Base-by-base conservation (phyloP, 2,797 vertebrate genomes). In the Leptodactylus fallax region DNA sequence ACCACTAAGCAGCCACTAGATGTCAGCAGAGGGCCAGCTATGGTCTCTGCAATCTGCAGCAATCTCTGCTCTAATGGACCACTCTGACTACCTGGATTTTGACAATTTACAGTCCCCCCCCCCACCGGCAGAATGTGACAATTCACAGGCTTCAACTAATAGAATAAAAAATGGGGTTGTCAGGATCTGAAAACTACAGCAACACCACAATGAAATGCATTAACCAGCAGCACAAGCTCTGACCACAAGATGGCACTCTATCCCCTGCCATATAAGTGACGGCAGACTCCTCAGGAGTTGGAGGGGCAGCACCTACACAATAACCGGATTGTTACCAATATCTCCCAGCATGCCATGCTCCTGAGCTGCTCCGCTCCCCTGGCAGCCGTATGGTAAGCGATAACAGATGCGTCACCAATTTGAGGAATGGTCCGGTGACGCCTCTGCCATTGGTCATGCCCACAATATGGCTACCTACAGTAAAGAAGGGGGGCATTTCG, bases 261-360 rank as follows among this genome's bases (percentile, higher is more conserved):
- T 13, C 67, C 25, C 25, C 27, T 0, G 23, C 51, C 27, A 7
- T 36, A 25, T 16, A 69, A 21, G 71, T 49, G 19, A 21, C 69
- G 17, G 17, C 14, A n/a, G 9, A 49, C 47, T 13, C 23, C 65
- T 36, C 23, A 67, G 11, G 1, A 36, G 65, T 12, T 6, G 69
- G 14, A 27, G 69, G 17, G 16, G 67, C 14, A 45, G 67, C 13
- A 16, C 67, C 7, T 23, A 36, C 7, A 36, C 67, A 7, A 17
- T 71, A 5, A 79, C 19, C 6, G 25, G 72, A 49, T 25, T 16
- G 83, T 13, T 45, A 14, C 85, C 47, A 51, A 71, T 79, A 65
- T 19, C 69, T 77, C 65, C 78, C 83, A 81, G 56, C 36, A 79
- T 61, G 60, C 60, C 60, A 61, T 61, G 60, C 60, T n/a, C 60